Percentiles rank a stretch among this genome's conserved stretches.
phyloP scores from a whole-genome alignment of 2,888 invertebrate species.

The Idaea biselata region DNA sequence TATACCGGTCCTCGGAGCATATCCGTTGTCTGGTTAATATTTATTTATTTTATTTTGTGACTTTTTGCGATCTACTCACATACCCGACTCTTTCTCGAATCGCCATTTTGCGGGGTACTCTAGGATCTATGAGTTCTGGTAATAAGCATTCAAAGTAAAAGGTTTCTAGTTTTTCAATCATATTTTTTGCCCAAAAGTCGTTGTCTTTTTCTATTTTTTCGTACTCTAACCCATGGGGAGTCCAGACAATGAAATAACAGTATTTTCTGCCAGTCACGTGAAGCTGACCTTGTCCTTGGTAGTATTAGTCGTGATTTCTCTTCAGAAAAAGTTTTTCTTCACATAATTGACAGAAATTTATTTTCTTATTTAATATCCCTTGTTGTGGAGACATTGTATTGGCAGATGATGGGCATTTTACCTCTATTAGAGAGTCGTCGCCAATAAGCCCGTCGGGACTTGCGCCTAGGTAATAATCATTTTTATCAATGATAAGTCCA shows the following conservation, averaged over 20 bases:
- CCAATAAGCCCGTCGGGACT: conserved; percentile 7
- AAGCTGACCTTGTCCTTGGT: conserved; percentile 12
- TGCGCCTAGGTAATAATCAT: conserved; percentile 7
- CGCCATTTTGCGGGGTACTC: background rate
- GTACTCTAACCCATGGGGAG: conserved; percentile 9
- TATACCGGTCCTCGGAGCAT: too few relatives aligned
- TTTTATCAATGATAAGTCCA: conserved; percentile 2
- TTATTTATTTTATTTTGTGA: too few relatives aligned
- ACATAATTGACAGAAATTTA: conserved; percentile 1
- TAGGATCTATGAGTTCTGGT: conserved; percentile 12
- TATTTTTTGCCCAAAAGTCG: conserved; percentile 7
- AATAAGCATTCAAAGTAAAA: conserved; percentile 15
- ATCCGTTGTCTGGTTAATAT: too few relatives aligned
- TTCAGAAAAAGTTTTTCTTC: conserved; percentile 10
- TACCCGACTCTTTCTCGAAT: conserved; percentile 4
- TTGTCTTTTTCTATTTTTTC: conserved; percentile 10
- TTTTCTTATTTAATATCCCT: background rate
- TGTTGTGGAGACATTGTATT: background rate
- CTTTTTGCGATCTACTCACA: too few relatives aligned
- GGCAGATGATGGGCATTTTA: conserved; percentile 3
- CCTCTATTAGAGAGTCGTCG: conserved; percentile 2
- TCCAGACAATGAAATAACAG: conserved; percentile 12
- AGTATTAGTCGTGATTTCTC: conserved; percentile 10
- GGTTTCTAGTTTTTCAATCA: conserved; percentile 9
- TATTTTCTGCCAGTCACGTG: conserved; percentile 8